These are phyloP conservation scores for Palythoa caribaeorum DNA, from an alignment of 92 coral and sea anemone genomes.

Conservation along the genomic window DNA sequence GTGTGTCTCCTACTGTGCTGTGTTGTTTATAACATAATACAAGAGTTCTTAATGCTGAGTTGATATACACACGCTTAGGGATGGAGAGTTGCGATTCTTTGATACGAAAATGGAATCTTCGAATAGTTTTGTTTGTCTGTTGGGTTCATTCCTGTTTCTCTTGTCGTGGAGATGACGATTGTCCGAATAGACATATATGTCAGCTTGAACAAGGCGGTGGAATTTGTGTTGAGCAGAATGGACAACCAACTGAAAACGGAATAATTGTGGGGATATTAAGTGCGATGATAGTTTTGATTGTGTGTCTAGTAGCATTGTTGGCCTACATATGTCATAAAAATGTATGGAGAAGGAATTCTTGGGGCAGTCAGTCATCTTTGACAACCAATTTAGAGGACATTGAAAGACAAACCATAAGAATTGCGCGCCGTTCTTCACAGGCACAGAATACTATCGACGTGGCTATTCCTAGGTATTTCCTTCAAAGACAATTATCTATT, in stretches of 20 bases:
- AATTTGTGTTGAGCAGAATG: neutral
- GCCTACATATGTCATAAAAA: slow-evolving; percentile 46
- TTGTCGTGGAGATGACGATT: slow-evolving; percentile 12
- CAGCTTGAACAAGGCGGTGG: slow-evolving; percentile 1
- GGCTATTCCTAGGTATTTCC: slow-evolving; percentile 17
- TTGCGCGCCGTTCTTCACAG: neutral
- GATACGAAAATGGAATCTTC: slow-evolving; percentile 23
- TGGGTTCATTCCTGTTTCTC: slow-evolving; percentile 6
- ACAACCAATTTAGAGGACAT: neutral
- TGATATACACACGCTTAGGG: neutral
- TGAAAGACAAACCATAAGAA: neutral
- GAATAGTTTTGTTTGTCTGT: slow-evolving; percentile 3
- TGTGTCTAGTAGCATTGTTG: slow-evolving; percentile 33
- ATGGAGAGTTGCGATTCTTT: neutral
- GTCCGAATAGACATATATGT: slow-evolving; percentile 26
- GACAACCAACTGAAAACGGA: neutral
- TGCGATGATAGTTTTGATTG: slow-evolving; percentile 37
- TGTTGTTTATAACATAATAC: neutral
- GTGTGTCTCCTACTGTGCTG: neutral
- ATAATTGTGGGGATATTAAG: slow-evolving; percentile 34
- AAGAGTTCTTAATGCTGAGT: neutral
- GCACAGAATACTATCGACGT: slow-evolving; percentile 37
- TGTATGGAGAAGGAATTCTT: slow-evolving; percentile 19
- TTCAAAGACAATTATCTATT: slow-evolving; percentile 44
- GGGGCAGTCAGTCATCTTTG: slow-evolving; percentile 30